A percentile compares a stretch with the other conserved stretches of the same genome.
phyloP scores from a whole-genome alignment of 2,888 invertebrate genomes.

The Dorcus parallelipipedus region DNA sequence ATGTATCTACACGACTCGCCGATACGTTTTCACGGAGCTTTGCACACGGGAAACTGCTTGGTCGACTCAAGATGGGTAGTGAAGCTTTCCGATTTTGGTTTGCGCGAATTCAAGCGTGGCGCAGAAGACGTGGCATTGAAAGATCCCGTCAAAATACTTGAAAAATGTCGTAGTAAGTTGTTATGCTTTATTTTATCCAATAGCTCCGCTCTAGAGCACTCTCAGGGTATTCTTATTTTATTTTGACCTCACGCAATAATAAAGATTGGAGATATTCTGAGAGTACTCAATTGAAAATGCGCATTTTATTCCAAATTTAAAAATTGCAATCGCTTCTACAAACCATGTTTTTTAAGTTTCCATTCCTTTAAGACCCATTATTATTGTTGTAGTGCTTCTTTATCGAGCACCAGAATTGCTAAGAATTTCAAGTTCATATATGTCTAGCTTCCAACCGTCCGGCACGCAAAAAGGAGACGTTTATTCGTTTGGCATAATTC shows the following conservation, averaged over 20 bases:
- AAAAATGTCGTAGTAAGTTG: slow-evolving; percentile 68
- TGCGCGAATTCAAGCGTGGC: slow-evolving; percentile 79
- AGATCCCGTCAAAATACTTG: slow-evolving; percentile 59
- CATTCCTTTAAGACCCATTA: not conserved
- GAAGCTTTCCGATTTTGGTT: slow-evolving; percentile 87
- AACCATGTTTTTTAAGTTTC: too few relatives aligned
- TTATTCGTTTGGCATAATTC: slow-evolving; percentile 82
- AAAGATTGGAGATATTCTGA: not conserved
- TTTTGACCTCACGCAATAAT: too few relatives aligned
- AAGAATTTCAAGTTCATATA: slow-evolving; percentile 47
- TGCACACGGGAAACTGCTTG: slow-evolving; percentile 88
- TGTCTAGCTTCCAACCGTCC: slow-evolving; percentile 33
- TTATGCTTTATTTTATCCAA: not conserved
- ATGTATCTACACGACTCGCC: slow-evolving; percentile 87
- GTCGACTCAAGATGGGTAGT: slow-evolving; percentile 95
- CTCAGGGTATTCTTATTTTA: too few relatives aligned
- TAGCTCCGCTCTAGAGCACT: not conserved
- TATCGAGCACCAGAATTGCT: slow-evolving; percentile 82
- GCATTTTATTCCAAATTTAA: not conserved
- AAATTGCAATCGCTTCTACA: not conserved
- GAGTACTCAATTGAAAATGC: too few relatives aligned
- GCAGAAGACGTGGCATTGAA: slow-evolving; percentile 59
- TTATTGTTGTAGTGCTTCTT: slow-evolving; percentile 58
- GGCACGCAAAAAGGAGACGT: slow-evolving; percentile 78
- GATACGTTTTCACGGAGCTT: slow-evolving; percentile 80